These are phyloP conservation scores for Penaeus vannamei DNA, from an alignment of 1,140 invertebrate species.

Conservation along the genomic window DNA sequence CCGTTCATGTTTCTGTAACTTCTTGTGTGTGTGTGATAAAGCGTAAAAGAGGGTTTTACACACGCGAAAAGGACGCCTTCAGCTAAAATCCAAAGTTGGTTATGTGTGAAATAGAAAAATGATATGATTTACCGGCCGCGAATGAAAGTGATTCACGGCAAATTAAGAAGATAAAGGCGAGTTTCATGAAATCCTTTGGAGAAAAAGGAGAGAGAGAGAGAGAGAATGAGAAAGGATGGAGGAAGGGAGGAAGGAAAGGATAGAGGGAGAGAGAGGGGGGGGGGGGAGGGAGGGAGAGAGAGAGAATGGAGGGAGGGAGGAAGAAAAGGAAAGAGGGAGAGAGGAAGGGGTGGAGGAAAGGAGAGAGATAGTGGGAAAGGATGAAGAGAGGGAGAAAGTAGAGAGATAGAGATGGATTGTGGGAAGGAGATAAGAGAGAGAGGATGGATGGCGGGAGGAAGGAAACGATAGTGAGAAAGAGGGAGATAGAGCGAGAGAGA, in stretches of 20 bases:
- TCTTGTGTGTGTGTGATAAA: too few species aligned
- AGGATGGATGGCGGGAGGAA: neutral
- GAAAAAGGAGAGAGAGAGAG: conserved; percentile 2
- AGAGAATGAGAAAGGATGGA: neutral
- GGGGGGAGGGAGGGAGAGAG: too few species aligned
- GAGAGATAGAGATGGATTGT: neutral
- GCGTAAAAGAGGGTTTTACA: too few species aligned
- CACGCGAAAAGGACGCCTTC: too few species aligned
- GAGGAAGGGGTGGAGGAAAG: neutral
- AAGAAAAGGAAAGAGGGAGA: neutral
- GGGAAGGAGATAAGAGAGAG: neutral
- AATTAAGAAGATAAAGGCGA: too few species aligned
- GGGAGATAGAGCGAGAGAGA: neutral
- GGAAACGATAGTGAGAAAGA: neutral
- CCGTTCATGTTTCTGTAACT: too few species aligned
- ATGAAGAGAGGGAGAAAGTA: neutral
- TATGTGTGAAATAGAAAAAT: too few species aligned
- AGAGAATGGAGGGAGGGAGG: neutral
- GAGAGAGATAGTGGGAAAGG: neutral
- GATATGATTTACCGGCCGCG: too few species aligned
- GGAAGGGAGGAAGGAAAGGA: neutral
- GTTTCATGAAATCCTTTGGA: too few species aligned
- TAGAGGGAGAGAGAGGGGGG: conserved; percentile 26
- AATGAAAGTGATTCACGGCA: too few species aligned
- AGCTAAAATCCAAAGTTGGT: too few species aligned